Evolutionary conservation across 2,888 invertebrate genomes (phyloP), one percentile per base, ranked within the genome.

Genomic region (Leptodirus hochenwartii): DNA sequence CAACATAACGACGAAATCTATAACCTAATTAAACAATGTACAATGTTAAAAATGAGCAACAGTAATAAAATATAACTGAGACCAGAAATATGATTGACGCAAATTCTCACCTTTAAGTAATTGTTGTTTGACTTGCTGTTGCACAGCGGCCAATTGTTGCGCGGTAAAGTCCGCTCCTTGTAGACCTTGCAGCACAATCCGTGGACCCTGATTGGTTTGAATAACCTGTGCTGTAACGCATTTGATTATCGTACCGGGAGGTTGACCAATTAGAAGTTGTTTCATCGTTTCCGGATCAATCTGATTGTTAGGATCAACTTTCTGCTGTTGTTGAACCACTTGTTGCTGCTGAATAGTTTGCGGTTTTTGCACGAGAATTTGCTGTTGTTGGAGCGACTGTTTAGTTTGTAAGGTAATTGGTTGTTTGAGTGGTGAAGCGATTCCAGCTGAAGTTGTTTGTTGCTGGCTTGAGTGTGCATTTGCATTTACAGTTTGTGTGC

Each of bases 81-180:
- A 28, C 29, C 17, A 31, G 17, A 37, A 31, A 27, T 26, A 35
- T 22, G 29, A 37, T 27, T 11, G 20, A 32, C n/a, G n/a, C 30
- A 29, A 33, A 28, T 10, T 22, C 35, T 43, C 53, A 82, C 81
- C 81, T 72, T 82, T 84, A 29, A 84, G 58, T 29, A 85, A 56
- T 49, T 87, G 85, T 45, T 84, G 82, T 51, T 85, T 85, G 11
- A 87, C 84, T 62, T 87, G 85, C 41, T 82, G 79, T 45, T 87
- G 84, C 1, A 87, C 80, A 34, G 81, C 64, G 3, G 75, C 69
- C 41, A 85, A 52, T 51, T 87, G 85, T 39, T 80, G 78, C 2
- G 73, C 75, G 0, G 82, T 77, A 39, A 87, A 73, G 39, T 81
- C 77, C 35, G 80, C 75, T 1, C 82, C 81, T 39, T 81, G 78